phyloP scores from a whole-genome alignment of 2,113 vertebrate species.

The Macquaria australasica region DNA sequence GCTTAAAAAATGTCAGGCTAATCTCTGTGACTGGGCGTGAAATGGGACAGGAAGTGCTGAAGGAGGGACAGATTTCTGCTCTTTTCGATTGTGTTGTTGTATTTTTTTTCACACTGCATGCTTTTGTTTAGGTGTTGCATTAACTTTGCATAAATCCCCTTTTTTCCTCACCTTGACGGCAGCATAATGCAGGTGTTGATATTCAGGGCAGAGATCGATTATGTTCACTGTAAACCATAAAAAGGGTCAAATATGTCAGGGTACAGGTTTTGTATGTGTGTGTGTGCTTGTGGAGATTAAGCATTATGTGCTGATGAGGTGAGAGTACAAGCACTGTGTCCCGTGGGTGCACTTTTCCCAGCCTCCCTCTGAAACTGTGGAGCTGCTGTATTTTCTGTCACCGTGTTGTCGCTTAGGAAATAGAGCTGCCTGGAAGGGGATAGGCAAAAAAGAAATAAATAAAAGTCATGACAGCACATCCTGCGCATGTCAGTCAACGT shows the following conservation, averaged over 20 bases:
- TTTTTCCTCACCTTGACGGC: slow-evolving; percentile 29
- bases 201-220: slow-evolving; percentile 46
- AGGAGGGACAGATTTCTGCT: slow-evolving; percentile 26
- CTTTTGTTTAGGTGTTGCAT: slow-evolving; percentile 64
- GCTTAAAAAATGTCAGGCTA: slow-evolving; percentile 42
- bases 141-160: slow-evolving; percentile 72
- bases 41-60: slow-evolving; percentile 35
- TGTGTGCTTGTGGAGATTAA: slow-evolving; percentile 6
- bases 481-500: slow-evolving; percentile 38
- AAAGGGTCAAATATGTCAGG: slow-evolving; percentile 16
- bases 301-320: slow-evolving; percentile 35
- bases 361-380: slow-evolving; percentile 22
- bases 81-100: neutral
- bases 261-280: neutral
- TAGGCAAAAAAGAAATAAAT: slow-evolving; percentile 8
- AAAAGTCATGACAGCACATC: slow-evolving; percentile 31
- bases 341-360: slow-evolving; percentile 7
- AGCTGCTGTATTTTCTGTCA: slow-evolving; percentile 34
- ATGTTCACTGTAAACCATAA: slow-evolving; percentile 36
- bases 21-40: slow-evolving; percentile 56
- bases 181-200: slow-evolving; percentile 44
- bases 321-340: slow-evolving; percentile 26
- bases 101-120: slow-evolving; percentile 4
- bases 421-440: slow-evolving; percentile 28
- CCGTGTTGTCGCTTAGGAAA: slow-evolving; percentile 27